Evolutionary conservation across 2,888 invertebrate species (phyloP), one percentile per base, ranked within the genome.

Genomic region (Zaprionus obscuricornis): DNA sequence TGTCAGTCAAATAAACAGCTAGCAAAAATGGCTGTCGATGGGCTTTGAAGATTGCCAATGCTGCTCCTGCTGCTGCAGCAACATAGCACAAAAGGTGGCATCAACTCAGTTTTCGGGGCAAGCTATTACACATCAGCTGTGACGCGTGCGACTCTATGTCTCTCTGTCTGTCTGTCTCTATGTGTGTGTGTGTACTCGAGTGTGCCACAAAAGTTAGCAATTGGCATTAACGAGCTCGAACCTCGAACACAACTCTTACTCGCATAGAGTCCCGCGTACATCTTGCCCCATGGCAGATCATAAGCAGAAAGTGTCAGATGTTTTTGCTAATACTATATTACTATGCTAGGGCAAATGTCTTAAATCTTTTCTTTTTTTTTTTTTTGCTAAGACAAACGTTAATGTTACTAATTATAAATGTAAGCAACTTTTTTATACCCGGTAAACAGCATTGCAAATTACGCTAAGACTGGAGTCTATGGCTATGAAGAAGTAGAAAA

Each of bases 1-100:
- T 46, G 57, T 74, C 71, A 70, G 74, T 77, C 70, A 81, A 70
- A 66, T 52, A 70, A 66, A 59, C 60, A 66, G 71, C 60, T 39
- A 56, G 56, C 65, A 49, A 46, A 65, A 65, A 42, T n/a, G 27
- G 31, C 47, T 57, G 50, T 57, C 66, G 45, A 40, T 66, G 66
- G n/a, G 39, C n/a, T 43, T 39, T 27, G 31, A 6, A 55, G 43
- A 65, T 56, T 64, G 37, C 17, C 42, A 22, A 49, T 42, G 49
- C 49, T 49, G 26, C 47, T 22, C 11, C 20, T 1, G 22, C 22
- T 22, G 22, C 22, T n/a, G n/a, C n/a, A n/a, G n/a, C n/a, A n/a
- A n/a, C n/a, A n/a, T n/a, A 16, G 57, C 34, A n/a, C 22, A 43
- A 27, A 24, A 33, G 34, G 17, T 13, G 26, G 34, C 22, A 29